Percentiles rank a stretch among this genome's conserved stretches.
These are phyloP conservation scores for Phylloscopus trochiloides DNA, from an alignment of 2,113 vertebrate genomes.

Conservation along the genomic window DNA sequence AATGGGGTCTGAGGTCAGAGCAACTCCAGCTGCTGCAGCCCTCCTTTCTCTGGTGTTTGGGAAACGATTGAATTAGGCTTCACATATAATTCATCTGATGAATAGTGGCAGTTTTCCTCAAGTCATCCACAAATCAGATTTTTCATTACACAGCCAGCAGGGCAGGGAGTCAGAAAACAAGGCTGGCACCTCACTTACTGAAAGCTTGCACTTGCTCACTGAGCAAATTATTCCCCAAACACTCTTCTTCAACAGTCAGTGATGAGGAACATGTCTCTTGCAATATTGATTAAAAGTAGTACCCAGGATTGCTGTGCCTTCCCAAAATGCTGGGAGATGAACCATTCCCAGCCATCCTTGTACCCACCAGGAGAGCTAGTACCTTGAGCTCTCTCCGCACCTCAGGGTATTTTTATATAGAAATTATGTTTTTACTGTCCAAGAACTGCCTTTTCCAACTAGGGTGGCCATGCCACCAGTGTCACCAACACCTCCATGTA, in stretches of 20 bases:
- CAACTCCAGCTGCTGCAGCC: neutral
- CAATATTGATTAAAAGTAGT: neutral
- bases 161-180: conserved; percentile 8
- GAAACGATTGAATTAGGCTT: conserved; percentile 32
- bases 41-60: neutral
- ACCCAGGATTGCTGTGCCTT: neutral
- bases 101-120: conserved; percentile 53
- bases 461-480: neutral
- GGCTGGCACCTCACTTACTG: neutral
- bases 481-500: neutral
- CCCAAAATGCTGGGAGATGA: fast-evolving
- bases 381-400: neutral
- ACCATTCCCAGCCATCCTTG: neutral
- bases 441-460: neutral
- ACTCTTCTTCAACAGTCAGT: neutral
- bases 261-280: neutral
- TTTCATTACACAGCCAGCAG: neutral
- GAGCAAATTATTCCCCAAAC: neutral
- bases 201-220: neutral
- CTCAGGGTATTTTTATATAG: neutral
- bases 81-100: conserved; percentile 24
- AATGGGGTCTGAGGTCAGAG: neutral
- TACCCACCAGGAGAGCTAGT: neutral
- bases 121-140: conserved; percentile 50
- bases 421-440: neutral